Evolutionary conservation across 2,888 invertebrate genomes (phyloP).

Genomic region (Latrodectus elegans): DNA sequence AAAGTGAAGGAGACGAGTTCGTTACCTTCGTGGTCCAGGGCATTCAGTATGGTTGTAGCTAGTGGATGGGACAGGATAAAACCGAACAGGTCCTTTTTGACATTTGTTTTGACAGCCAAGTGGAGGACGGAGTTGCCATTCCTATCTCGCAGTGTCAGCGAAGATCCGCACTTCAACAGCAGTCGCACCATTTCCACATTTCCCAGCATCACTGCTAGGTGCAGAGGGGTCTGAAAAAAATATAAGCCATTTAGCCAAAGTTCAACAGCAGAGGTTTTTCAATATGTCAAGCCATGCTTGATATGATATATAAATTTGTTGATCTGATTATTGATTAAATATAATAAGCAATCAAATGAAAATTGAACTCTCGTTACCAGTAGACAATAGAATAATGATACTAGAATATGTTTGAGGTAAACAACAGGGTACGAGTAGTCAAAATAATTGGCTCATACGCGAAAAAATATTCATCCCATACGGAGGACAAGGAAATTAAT

Average conservation of each 20-base stretch:
- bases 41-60: constrained; percentile 25
- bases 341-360: too few species aligned
- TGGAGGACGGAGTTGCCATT: constrained; percentile 53
- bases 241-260: neutral
- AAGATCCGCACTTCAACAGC: constrained; percentile 38
- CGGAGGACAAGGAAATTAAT: too few species aligned
- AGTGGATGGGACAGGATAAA: constrained; percentile 24
- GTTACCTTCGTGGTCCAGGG: constrained; percentile 59
- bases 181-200: constrained; percentile 32
- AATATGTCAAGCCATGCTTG: too few species aligned
- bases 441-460: too few species aligned
- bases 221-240: constrained; percentile 69
- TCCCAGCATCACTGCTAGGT: constrained; percentile 67
- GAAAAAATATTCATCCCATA: too few species aligned
- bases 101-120: constrained; percentile 41
- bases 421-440: too few species aligned
- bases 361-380: too few species aligned
- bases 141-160: constrained; percentile 26
- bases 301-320: neutral
- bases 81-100: constrained; percentile 8
- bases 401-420: too few species aligned
- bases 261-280: too few species aligned
- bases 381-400: too few species aligned
- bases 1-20: too few species aligned
- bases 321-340: neutral